A percentile compares a stretch with the other conserved stretches of the same genome.
These are phyloP conservation scores for Caenorhabditis sp. DNA, from an alignment of 2,888 invertebrate species.

Conservation along the genomic window DNA sequence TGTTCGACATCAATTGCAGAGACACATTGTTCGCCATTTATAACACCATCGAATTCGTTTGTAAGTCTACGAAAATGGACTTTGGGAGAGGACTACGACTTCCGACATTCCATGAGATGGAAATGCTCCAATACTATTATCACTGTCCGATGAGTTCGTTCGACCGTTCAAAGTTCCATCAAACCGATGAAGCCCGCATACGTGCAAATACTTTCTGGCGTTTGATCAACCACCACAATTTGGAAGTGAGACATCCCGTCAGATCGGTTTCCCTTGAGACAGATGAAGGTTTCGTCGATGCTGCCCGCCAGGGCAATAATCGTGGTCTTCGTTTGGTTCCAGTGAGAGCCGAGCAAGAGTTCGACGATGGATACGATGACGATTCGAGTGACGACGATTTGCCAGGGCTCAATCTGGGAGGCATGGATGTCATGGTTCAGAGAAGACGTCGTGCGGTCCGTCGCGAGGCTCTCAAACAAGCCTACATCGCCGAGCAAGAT, in stretches of 20 bases:
- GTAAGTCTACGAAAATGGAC: no score
- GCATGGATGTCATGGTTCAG: background rate
- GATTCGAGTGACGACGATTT: slow-evolving; percentile 6
- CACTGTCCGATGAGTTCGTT: slow-evolving; percentile 13
- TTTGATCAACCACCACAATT: slow-evolving; percentile 1
- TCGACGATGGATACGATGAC: slow-evolving; percentile 16
- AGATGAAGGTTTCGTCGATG: slow-evolving; percentile 16
- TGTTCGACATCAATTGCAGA: slow-evolving; percentile 2
- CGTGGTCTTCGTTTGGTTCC: background rate
- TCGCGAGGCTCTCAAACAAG: slow-evolving; percentile 33
- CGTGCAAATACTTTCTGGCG: slow-evolving; percentile 22
- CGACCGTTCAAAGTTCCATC: slow-evolving; percentile 4
- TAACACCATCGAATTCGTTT: background rate
- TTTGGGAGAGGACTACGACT: no score
- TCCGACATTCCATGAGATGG: background rate
- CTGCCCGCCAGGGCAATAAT: background rate
- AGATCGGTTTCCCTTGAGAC: slow-evolving; percentile 1
- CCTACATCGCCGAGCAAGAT: slow-evolving; percentile 5
- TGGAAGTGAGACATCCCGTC: slow-evolving; percentile 6
- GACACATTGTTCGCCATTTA: background rate
- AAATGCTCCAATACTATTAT: slow-evolving; percentile 8
- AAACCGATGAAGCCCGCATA: background rate
- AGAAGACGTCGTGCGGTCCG: slow-evolving; percentile 30
- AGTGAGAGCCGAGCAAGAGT: slow-evolving; percentile 7
- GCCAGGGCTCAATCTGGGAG: slow-evolving; percentile 20